phyloP scores from a whole-genome alignment of 2,888 invertebrate genomes.

The Palloptera scutellata region DNA sequence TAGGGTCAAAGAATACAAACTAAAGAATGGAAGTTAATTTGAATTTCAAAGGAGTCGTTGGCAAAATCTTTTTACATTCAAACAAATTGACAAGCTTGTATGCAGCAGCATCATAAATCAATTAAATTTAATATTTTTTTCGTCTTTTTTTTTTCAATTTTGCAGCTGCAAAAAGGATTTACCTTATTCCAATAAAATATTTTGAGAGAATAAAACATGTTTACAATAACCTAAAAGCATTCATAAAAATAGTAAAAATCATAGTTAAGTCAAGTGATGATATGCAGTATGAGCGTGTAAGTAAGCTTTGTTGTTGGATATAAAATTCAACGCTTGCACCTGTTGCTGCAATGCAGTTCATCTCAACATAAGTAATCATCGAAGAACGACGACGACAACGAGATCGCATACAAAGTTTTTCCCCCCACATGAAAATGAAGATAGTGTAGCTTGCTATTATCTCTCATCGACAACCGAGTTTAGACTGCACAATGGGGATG shows the following conservation, averaged over 20 bases:
- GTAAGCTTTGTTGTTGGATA: background rate
- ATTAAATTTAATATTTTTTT: too few species aligned
- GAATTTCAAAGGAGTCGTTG: too few species aligned
- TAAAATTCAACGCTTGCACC: conserved; percentile 26
- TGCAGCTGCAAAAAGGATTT: conserved; percentile 40
- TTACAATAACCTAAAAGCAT: background rate
- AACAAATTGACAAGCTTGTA: too few species aligned
- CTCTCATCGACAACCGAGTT: background rate
- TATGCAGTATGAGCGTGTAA: too few species aligned
- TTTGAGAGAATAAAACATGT: too few species aligned
- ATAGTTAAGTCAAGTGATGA: background rate
- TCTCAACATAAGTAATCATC: background rate
- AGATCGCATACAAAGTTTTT: conserved; percentile 10
- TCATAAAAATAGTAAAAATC: conserved; percentile 5
- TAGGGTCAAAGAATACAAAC: too few species aligned
- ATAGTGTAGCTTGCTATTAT: conserved; percentile 11
- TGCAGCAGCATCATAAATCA: too few species aligned
- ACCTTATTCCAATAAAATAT: too few species aligned
- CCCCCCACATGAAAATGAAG: conserved; percentile 21
- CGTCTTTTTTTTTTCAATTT: conserved; percentile 48
- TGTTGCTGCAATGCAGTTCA: conserved; percentile 2
- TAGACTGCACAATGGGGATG: background rate
- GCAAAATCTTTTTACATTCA: too few species aligned
- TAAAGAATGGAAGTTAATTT: too few species aligned
- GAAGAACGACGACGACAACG: conserved; percentile 10